phyloP scores from a whole-genome alignment of 2,888 invertebrate genomes.

The Argyresthia goedartella region DNA sequence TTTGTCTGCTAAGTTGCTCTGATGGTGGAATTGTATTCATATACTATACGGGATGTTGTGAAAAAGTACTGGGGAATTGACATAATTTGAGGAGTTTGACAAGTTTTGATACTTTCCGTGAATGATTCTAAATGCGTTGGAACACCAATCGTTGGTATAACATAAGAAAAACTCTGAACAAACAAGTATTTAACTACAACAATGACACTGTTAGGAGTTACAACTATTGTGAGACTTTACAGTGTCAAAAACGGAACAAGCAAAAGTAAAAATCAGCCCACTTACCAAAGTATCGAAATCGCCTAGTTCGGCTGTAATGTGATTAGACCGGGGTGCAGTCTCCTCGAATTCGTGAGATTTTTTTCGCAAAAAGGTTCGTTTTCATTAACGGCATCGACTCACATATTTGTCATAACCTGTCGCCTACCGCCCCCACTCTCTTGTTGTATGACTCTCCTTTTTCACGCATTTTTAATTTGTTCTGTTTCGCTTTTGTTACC shows the following conservation, averaged over 20 bases:
- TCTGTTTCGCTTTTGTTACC: slow-evolving; percentile 54
- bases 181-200: not conserved
- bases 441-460: slow-evolving; percentile 42
- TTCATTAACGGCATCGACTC: slow-evolving; percentile 67
- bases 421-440: slow-evolving; percentile 27
- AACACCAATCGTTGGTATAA: not conserved
- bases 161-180: not conserved
- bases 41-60: slow-evolving; percentile 9
- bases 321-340: slow-evolving; percentile 15
- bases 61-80: slow-evolving; percentile 4
- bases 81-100: slow-evolving; percentile 15
- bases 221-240: too few relatives aligned
- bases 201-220: too few relatives aligned
- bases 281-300: slow-evolving; percentile 18
- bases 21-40: slow-evolving; percentile 20
- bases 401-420: slow-evolving; percentile 70
- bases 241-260: too few relatives aligned
- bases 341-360: slow-evolving; percentile 30
- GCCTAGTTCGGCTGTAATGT: slow-evolving; percentile 22
- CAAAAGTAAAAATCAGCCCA: too few relatives aligned
- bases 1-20: slow-evolving; percentile 57
- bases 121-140: too few relatives aligned
- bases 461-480: slow-evolving; percentile 63
- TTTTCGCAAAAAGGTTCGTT: slow-evolving; percentile 53
- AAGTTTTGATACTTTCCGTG: slow-evolving; percentile 10